Evolutionary conservation across 2,888 invertebrate species (phyloP), one percentile per base, ranked within the genome.

Genomic region (Pyrochroa serraticornis): DNA sequence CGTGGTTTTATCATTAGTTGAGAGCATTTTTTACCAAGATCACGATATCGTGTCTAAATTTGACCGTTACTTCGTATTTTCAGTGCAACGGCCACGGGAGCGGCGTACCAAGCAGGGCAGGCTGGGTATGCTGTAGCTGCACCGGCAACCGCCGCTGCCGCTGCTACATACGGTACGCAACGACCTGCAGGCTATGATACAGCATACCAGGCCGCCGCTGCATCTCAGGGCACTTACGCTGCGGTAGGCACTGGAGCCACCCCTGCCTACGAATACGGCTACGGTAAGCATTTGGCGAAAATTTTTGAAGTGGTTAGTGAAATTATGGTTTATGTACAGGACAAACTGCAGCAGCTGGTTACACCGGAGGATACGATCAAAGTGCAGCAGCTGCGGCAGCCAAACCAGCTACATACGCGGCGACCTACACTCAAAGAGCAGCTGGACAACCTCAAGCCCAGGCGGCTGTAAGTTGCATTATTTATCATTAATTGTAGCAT

Each of bases 121-220:
- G 87, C 92, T 48, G 91, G 92, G 65, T 93, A 92, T 82, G 92
- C 90, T 65, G 91, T 91, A 81, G 89, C 90, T 56, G 87, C 90
- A 38, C 88, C 91, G 63, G 89, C 91, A 14, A 89, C 92, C 48
- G 89, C 91, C 36, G 90, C 92, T 37, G 92, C 93, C 58, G 90
- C 91, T 59, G 89, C 92, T 46, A 93, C 93, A 80, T 89, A 90
- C 62, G 90, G 93, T 39, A 93, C 93, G 75, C 85, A 91, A 59
- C 87, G 91, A 33, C 87, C 91, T 47, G 87, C 90, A 45, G 91
- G 90, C 56, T 91, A 92, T 83, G 91, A 92, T 76, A 90, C 90
- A 65, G 91, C 93, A 41, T 90, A 90, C 71, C 92, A 92, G 72
- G 90, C 92, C 54, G 90, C 88, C 62, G 90, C 90, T 13, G 90